Evolutionary conservation across 2,888 invertebrate genomes (phyloP), one percentile per base, ranked within the genome.

Genomic region (Anthrax anthrax): DNA sequence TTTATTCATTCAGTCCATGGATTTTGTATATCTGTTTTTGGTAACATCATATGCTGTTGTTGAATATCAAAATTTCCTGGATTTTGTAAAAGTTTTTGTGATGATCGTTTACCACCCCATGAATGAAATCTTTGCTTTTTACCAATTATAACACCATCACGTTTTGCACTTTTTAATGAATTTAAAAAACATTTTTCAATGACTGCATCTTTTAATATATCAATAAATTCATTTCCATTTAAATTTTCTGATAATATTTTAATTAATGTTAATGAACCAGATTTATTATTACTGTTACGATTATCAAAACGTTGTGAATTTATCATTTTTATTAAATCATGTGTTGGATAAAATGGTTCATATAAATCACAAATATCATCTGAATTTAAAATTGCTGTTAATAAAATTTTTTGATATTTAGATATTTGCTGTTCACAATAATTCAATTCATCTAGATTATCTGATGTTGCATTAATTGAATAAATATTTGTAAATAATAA

Each of bases 71-170:
- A 32, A 32, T 12, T 32, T 32, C 29, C 29, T 1, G 1, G 8
- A 6, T 23, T 4, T 19, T 12, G 14, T 34, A 39, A 16, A n/a
- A n/a, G n/a, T n/a, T n/a, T n/a, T 17, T 40, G 40, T 38, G 44
- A 32, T 5, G 62, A 55, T 12, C 68, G 57, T 47, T 68, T 68
- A 42, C 68, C 68, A 40, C 68, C 68, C 68, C 68, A 68, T 2
- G 68, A 67, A 51, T 68, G 67, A 52, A 68, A 68, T 4, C 66
- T 57, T 50, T 66, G 67, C 50, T 67, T 66, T 53, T 68, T 68
- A 37, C 67, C 67, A 29, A 67, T 53, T 5, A 65, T 59, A 46
- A 61, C 52, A 1, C 64, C 57, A 39, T 65, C 61, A 6, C 66
- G 58, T 52, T 67, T 67, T 43, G 64, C 63, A 47, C 62, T 64